These are phyloP conservation scores for Sclerodermus sp. DNA, from an alignment of 2,888 invertebrate genomes.

Conservation along the genomic window DNA sequence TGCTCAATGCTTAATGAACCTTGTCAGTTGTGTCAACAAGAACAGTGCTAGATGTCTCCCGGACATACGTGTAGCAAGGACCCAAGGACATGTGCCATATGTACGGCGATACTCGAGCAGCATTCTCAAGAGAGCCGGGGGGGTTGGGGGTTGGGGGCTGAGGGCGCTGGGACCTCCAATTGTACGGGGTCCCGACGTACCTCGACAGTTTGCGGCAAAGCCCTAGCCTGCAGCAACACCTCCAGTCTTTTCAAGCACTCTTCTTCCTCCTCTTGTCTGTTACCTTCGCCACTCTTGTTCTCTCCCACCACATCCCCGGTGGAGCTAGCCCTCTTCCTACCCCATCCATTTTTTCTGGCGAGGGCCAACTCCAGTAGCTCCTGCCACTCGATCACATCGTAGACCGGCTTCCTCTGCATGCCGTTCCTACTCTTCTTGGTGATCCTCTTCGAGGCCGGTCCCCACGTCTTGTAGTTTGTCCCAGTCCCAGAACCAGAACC, in stretches of 20 bases:
- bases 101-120: too few relatives aligned
- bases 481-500: too few relatives aligned
- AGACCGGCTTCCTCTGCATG: slow-evolving; percentile 24
- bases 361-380: slow-evolving; percentile 63
- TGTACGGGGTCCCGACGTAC: slow-evolving; percentile 27
- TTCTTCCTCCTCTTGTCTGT: slow-evolving; percentile 41
- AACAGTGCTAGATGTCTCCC: too few relatives aligned
- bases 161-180: too few relatives aligned
- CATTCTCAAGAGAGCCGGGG: too few relatives aligned
- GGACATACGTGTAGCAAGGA: too few relatives aligned
- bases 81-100: too few relatives aligned
- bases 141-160: too few relatives aligned
- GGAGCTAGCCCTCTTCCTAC: slow-evolving; percentile 12
- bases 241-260: slow-evolving; percentile 45
- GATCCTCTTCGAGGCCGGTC: slow-evolving; percentile 49
- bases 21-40: too few relatives aligned
- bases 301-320: slow-evolving; percentile 21
- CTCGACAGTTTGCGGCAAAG: slow-evolving; percentile 39
- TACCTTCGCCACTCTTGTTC: slow-evolving; percentile 46
- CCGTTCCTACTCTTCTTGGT: slow-evolving; percentile 49
- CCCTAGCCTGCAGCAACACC: slow-evolving; percentile 35
- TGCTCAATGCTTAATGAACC: too few relatives aligned
- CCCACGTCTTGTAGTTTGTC: slow-evolving; percentile 58
- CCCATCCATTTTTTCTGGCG: slow-evolving; percentile 58
- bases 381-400: slow-evolving; percentile 60